phyloP scores from a whole-genome alignment of 2,888 invertebrate genomes.

The Acanthosoma haemorrhoidale region DNA sequence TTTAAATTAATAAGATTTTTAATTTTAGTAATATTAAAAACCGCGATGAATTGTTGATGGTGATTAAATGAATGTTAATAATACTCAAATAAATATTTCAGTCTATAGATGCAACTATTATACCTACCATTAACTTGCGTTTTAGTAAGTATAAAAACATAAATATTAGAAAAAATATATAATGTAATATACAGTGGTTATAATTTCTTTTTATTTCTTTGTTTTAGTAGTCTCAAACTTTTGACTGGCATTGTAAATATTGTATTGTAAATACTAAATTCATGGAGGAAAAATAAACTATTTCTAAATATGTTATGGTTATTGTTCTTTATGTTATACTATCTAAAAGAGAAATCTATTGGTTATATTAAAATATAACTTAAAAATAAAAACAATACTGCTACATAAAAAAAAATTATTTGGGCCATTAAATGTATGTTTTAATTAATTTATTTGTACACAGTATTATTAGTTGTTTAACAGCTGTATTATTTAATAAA shows the following conservation, averaged over 20 bases:
- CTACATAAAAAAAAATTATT: no score
- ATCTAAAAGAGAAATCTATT: neutral
- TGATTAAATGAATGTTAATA: no score
- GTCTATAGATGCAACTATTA: no score
- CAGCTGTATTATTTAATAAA: neutral
- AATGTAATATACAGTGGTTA: no score
- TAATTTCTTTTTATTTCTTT: neutral
- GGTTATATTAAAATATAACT: neutral
- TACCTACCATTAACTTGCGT: no score
- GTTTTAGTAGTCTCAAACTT: neutral
- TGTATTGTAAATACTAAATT: neutral
- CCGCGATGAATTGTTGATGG: no score
- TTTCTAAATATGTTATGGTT: neutral
- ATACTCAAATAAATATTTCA: no score
- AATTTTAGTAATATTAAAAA: no score
- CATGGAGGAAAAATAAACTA: neutral
- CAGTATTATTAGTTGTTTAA: conserved; percentile 6
- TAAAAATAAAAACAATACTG: neutral
- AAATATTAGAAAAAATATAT: no score
- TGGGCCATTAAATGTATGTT: neutral
- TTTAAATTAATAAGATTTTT: no score
- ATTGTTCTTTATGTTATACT: no score
- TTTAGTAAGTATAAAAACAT: conserved; percentile 7
- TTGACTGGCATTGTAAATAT: neutral
- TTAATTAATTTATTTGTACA: neutral